Evolutionary conservation across 1,140 invertebrate genomes (phyloP).

Genomic region (Brachionus manjavacas): DNA sequence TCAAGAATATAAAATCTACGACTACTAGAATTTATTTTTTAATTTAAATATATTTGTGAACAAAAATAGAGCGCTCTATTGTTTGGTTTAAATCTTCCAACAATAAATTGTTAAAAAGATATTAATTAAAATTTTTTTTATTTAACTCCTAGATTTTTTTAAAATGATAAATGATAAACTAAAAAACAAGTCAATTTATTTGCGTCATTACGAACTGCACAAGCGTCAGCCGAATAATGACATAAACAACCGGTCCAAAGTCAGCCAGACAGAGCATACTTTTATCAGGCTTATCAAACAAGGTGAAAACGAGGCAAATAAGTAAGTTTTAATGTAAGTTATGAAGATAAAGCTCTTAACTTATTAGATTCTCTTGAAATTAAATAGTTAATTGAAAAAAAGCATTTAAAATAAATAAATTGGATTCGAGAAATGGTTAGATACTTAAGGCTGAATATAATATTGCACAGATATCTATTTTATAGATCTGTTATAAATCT

Average conservation of each 20-base stretch:
- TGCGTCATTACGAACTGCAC: background rate
- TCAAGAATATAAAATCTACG: background rate
- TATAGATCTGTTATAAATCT: background rate
- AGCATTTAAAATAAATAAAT: background rate
- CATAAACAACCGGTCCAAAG: background rate
- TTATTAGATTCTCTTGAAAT: background rate
- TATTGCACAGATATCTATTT: background rate
- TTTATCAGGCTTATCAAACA: background rate
- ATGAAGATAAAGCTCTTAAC: background rate
- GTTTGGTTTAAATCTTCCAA: background rate
- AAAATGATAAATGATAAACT: background rate
- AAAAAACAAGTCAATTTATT: background rate
- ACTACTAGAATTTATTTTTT: background rate
- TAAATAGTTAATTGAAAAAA: background rate
- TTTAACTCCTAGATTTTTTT: background rate
- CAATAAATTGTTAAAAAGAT: background rate
- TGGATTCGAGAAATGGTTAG: background rate
- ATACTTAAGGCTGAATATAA: background rate
- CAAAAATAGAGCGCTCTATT: background rate
- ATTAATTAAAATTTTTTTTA: background rate
- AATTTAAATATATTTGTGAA: no score
- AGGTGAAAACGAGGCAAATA: background rate
- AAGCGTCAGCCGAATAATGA: background rate
- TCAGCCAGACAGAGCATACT: background rate
- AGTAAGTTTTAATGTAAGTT: background rate